Percentiles rank a stretch among this genome's conserved stretches.
These are phyloP conservation scores for Petrocephalus schoutedeni DNA, from an alignment of 2,797 vertebrate species.

Conservation along the genomic window DNA sequence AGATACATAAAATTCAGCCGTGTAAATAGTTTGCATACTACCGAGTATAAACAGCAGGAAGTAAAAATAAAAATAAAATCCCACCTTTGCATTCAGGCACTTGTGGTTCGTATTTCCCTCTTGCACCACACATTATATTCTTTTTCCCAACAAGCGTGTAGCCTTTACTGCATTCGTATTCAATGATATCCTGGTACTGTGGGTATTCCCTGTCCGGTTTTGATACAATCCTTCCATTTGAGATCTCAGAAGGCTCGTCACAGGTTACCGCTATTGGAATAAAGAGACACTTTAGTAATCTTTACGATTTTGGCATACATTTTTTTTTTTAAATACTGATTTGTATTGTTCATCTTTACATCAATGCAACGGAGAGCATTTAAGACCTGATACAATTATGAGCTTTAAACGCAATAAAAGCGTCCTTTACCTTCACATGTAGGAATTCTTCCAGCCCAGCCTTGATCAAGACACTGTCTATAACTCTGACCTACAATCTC, in stretches of 20 bases:
- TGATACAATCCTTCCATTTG: background rate
- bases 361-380: background rate
- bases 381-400: background rate
- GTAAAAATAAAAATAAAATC: background rate
- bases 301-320: background rate
- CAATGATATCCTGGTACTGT: background rate
- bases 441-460: conserved; percentile 43
- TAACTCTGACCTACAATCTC: conserved; percentile 29
- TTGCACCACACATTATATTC: background rate
- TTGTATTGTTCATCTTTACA: background rate
- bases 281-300: background rate
- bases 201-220: background rate
- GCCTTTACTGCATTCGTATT: background rate
- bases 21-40: background rate
- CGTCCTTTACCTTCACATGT: conserved; percentile 45
- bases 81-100: background rate
- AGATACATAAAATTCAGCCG: too few relatives aligned
- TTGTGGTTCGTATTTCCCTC: background rate
- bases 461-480: conserved; percentile 33
- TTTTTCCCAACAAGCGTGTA: background rate
- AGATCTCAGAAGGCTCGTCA: background rate
- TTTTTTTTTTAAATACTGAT: background rate
- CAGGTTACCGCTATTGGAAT: background rate
- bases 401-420: background rate
- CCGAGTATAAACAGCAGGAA: background rate